Base-by-base conservation (phyloP, 2,888 invertebrate genomes). In the Osmoderma eremita region DNA sequence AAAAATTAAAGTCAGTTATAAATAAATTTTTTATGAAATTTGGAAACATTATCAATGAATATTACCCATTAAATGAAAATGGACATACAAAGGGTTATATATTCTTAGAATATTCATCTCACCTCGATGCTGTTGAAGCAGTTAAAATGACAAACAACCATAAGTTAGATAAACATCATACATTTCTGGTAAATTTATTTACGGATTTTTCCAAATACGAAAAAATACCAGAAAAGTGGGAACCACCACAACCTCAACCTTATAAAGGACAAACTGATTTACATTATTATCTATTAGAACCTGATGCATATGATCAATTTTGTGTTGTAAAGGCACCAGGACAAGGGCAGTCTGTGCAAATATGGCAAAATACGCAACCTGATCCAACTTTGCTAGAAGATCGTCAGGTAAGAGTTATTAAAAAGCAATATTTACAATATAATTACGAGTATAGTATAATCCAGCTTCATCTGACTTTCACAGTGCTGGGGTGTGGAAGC, bases 271-370 rank as follows among this genome's bases (percentile, higher is more conserved):
- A 95, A 79, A 93, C 93, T 42, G 98, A 99, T 84, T 84, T 98
- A 67, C 93, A 95, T 80, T 93, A 91, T 83, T 98, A 95, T 84
- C 85, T 98, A 42, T 87, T 94, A 81, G 97, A 98, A 78, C 93
- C 94, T 0, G 97, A 98, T 84, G 94, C 97, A 63, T 95, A 93
- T 77, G 99, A 99, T 84, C 98, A 98, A 82, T 99, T 92, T 83
- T 90, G 93, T 76, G 92, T 97, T 13, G 93, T 95, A 18, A 90
- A 91, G 61, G 95, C 95, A 53, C 90, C 89, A 58, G 95, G 95
- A 53, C 90, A 89, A 42, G 88, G 89, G 0, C 90, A 89, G 48
- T 83, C 84, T 13, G 90, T 93, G 2, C 88, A 90, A 72, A 91
- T 97, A 50, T 96, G 93, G 91, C 91, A 93, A 78, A 97, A 98